Base-by-base conservation (phyloP, 2,888 invertebrate species). In the Morpho helenor region DNA sequence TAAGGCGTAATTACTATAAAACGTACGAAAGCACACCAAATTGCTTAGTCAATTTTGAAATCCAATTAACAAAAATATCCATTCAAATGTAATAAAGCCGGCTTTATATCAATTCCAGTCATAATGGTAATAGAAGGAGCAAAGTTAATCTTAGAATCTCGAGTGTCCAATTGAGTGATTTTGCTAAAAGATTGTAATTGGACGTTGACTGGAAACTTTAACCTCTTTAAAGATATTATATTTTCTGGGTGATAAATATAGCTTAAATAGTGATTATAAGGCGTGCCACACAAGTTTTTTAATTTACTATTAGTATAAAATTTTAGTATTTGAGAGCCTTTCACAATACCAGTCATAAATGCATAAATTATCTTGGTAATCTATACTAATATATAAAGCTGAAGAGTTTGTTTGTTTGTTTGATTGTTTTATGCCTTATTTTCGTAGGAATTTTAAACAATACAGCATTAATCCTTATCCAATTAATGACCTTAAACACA, bases 121-220 rank as follows among this genome's bases (percentile, higher is more conserved):
- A 50, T 79, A 79, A 80, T 73, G 75, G 69, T 76, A 82, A 80
- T 76, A 72, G 77, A 81, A 80, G 77, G 82, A 76, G 72, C 66
- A 75, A 74, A 73, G 71, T 77, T 80, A 73, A 77, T 80, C 76
- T 79, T 71, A 74, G 72, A 67, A 62, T 70, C 72, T 77, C 68
- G 70, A 79, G 81, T 78, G 77, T 74, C 74, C 81, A 84, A 85
- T 83, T 82, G 81, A 84, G 84, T 84, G 82, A 86, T 82, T 82
- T 83, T 71, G 79, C 78, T 79, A 75, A 74, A 74, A 74, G 73
- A 76, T 77, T 73, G 70, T 69, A 74, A 77, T 75, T 75, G 65
- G 66, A 70, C 71, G 70, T 67, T 62, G 64, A 52, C 47, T 51
- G 56, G 52, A 53, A 47, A 53, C 46, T 47, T 53, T n/a, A 47